These are phyloP conservation scores for Mya arenaria DNA, from an alignment of 1,140 invertebrate species.

Conservation along the genomic window DNA sequence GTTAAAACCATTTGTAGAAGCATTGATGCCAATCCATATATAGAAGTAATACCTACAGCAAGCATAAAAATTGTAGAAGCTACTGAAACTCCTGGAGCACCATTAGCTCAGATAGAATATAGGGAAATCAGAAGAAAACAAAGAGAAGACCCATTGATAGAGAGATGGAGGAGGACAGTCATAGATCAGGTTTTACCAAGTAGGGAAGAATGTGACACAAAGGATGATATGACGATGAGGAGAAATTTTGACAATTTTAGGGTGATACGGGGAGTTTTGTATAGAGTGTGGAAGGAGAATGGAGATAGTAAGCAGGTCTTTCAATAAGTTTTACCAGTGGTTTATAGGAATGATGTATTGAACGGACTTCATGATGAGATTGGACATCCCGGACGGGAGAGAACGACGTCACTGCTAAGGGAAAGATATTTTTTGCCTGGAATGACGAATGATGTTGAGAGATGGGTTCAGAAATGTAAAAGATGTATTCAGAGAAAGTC, in stretches of 20 bases:
- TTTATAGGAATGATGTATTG: conserved; percentile 7
- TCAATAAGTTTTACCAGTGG: conserved; percentile 23
- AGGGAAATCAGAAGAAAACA: conserved; percentile 11
- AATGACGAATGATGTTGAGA: conserved; percentile 10
- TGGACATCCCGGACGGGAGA: conserved; percentile 21
- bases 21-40: neutral
- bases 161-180: neutral
- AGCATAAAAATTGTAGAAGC: conserved; percentile 24
- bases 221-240: neutral
- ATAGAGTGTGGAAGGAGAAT: neutral
- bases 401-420: neutral
- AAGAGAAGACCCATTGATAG: conserved; percentile 16
- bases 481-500: too few species aligned
- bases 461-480: conserved; percentile 10
- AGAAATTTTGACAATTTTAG: conserved; percentile 9
- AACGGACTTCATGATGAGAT: conserved; percentile 37
- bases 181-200: neutral
- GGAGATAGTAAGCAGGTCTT: neutral
- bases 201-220: neutral
- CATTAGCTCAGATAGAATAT: neutral
- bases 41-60: neutral
- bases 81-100: neutral
- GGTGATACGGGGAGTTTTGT: conserved; percentile 3
- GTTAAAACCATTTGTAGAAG: conserved; percentile 8
- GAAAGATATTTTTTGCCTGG: conserved; percentile 10